Base-by-base conservation (phyloP, 2,797 vertebrate genomes). In the Pangasius krempfi region DNA sequence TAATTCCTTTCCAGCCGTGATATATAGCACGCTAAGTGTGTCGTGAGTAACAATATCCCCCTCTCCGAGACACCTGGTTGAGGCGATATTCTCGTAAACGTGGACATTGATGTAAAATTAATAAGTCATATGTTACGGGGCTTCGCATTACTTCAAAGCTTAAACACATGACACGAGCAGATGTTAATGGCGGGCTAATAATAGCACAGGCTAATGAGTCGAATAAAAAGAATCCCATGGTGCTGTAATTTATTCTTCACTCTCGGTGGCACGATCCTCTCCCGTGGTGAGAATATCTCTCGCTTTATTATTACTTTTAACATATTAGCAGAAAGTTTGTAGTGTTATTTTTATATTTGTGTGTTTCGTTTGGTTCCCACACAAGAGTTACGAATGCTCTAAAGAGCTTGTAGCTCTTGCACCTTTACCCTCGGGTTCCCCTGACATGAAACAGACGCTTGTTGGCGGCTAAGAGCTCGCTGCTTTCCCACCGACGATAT, bases 401-500 rank as follows among this genome's bases (percentile, higher is more conserved):
- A 68, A 58, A 89, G 85, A 76, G 79, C 76, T 50, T 82, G 62
- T 18, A 72, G 85, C 88, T 79, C 79, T 81, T 2, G 83, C 72
- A 91, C 90, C 90, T 86, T 86, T 88, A 88, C 89, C 90, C 90
- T 70, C 56, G 64, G 62, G 84, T 78, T 86, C 54, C 84, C 79
- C 83, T 88, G 89, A 89, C 88, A 90, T 91, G 88, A 92, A 92
- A 81, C 76, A 89, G 86, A 44, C 73, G 47, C 89, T 90, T 90
- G 88, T 89, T 88, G 84, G 70, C 1, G 66, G 44, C 54, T 60
- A 80, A 85, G 80, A 88, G 87, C 88, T 87, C 70, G 79, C 60
- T 82, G 75, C 84, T 88, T 93, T 92, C 91, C 91, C 92, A 90
- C 84, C 84, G 81, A 72, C 33, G n/a, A 66, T 87, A 90, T 90